Percentiles rank a stretch among this genome's conserved stretches.
Evolutionary conservation across 2,113 vertebrate genomes (phyloP).

Genomic region (Setophaga petechia): DNA sequence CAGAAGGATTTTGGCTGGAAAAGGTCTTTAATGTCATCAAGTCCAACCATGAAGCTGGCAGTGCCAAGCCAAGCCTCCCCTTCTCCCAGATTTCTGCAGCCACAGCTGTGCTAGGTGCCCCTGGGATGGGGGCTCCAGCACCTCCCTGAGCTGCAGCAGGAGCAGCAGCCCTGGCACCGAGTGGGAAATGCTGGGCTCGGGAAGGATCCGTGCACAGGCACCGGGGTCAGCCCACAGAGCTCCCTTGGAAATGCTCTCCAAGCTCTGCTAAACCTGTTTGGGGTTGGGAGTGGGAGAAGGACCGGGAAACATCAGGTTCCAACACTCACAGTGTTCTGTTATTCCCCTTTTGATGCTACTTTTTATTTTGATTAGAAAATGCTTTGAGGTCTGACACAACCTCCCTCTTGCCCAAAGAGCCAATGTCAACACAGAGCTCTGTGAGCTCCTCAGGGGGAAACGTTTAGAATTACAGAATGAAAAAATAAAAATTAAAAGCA

Average conservation of each 20-base stretch:
- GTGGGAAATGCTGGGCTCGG: not conserved
- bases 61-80: no score
- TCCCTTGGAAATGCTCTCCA: rapidly evolving
- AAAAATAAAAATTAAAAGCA: not conserved
- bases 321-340: not conserved
- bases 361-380: not conserved
- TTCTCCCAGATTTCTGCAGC: not conserved
- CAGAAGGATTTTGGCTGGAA: not conserved
- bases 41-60: not conserved
- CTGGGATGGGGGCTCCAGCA: not conserved
- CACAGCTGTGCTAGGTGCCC: rapidly evolving
- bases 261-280: not conserved
- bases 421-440: not conserved
- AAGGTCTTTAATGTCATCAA: not conserved
- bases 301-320: not conserved
- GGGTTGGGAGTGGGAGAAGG: not conserved
- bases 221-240: not conserved
- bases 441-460: not conserved
- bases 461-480: not conserved
- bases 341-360: not conserved
- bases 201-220: rapidly evolving
- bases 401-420: not conserved
- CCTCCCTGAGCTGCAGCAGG: not conserved
- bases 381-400: not conserved
- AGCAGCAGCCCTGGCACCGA: not conserved